Percentiles rank a stretch among this genome's conserved stretches.
Conservation (phyloP, 2,113 vertebrate genomes). For the Coracopsis vasa region DNA sequence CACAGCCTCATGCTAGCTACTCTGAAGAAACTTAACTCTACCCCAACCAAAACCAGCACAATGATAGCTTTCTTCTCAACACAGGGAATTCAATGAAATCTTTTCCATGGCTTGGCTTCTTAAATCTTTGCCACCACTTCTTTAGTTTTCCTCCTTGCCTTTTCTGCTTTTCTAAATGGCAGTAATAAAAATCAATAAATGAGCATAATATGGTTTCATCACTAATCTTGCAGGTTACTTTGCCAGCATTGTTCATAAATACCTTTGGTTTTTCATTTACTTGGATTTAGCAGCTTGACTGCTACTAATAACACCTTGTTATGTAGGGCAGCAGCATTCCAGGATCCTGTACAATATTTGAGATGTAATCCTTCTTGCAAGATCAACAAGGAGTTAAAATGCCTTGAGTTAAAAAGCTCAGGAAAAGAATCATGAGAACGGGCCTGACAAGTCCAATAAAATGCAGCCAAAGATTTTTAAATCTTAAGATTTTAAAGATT, state of each 20-base stretch:
- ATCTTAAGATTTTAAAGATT: neutral
- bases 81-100: neutral
- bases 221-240: neutral
- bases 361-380: neutral
- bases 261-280: neutral
- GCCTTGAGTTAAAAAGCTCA: neutral
- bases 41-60: neutral
- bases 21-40: neutral
- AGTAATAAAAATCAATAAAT: neutral
- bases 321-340: neutral
- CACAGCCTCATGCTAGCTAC: neutral
- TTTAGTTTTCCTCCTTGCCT: neutral
- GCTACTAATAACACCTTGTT: neutral
- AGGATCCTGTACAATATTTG: neutral
- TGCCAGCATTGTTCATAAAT: neutral
- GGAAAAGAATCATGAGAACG: neutral
- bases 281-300: neutral
- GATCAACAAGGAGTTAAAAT: neutral
- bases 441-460: neutral
- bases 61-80: neutral
- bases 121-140: neutral
- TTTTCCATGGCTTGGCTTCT: neutral
- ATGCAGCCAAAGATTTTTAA: neutral
- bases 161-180: neutral
- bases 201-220: neutral